Conservation (phyloP, 2,797 vertebrate genomes). For the Gymnopithys bicolor region DNA sequence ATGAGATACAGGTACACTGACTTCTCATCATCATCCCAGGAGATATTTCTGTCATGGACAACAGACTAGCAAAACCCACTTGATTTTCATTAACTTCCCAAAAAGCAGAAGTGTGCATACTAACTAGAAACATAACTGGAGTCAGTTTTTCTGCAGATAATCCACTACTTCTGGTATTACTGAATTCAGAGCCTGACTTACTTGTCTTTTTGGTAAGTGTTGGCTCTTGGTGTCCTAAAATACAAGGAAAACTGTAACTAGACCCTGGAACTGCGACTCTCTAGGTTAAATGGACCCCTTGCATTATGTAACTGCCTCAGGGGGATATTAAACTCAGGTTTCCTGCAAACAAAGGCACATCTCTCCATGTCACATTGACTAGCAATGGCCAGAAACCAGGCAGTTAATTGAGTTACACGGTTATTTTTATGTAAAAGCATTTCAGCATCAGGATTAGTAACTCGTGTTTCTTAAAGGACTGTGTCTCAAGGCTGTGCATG, state of each 20-base stretch:
- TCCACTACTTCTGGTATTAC: neutral
- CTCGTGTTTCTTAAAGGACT: neutral
- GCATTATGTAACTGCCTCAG: neutral
- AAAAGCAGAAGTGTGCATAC: neutral
- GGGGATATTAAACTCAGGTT: neutral
- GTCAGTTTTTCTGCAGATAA: neutral
- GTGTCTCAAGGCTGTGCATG: neutral
- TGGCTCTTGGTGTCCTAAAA: neutral
- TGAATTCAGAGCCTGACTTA: neutral
- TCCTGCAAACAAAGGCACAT: neutral
- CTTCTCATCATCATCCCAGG: neutral
- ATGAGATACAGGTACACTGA: neutral
- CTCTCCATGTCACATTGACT: accelerated
- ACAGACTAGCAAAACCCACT: neutral
- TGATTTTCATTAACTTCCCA: neutral
- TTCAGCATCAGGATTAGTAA: neutral
- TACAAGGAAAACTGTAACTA: neutral
- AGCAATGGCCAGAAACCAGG: neutral
- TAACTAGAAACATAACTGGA: neutral
- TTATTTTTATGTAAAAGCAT: neutral
- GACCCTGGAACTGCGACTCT: neutral
- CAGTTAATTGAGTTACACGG: neutral
- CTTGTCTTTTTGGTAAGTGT: neutral
- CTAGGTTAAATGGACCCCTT: neutral
- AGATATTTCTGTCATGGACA: neutral